phyloP scores from a whole-genome alignment of 2,113 vertebrate species.

The Nothoprocta perdicaria region DNA sequence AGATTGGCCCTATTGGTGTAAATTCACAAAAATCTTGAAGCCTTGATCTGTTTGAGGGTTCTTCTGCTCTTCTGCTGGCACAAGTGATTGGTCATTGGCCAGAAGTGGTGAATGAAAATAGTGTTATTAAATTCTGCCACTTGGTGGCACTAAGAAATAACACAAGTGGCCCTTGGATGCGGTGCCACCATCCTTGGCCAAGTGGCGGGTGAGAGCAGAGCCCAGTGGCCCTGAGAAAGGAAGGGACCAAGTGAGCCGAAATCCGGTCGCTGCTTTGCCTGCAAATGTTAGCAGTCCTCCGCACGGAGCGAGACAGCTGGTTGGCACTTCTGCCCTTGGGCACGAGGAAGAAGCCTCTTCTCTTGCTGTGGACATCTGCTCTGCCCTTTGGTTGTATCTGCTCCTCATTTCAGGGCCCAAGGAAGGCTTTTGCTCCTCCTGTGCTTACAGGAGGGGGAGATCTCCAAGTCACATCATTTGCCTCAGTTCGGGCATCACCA shows the following conservation, averaged over 20 bases:
- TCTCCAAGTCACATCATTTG: background rate
- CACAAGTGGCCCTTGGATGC: background rate
- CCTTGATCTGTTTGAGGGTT: too few relatives aligned
- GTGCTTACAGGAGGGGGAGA: background rate
- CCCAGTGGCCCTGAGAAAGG: background rate
- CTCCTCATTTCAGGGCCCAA: background rate
- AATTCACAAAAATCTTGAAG: background rate
- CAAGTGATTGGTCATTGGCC: fast-evolving
- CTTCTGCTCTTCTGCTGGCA: background rate
- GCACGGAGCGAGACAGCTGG: background rate
- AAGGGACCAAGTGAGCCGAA: background rate
- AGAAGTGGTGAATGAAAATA: fast-evolving
- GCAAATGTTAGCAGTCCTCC: background rate
- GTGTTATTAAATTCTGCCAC: constrained; percentile 25
- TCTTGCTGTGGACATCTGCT: fast-evolving
- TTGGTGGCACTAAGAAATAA: constrained; percentile 77
- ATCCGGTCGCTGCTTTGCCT: background rate
- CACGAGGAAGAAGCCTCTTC: fast-evolving
- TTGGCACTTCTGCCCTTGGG: background rate
- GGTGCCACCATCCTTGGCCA: background rate
- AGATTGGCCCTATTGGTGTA: background rate
- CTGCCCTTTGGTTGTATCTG: background rate
- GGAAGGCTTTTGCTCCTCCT: background rate
- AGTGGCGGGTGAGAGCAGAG: background rate
- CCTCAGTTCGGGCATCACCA: background rate